Base-by-base conservation (phyloP, 2,797 vertebrate genomes). In the Oryzias sinensis region DNA sequence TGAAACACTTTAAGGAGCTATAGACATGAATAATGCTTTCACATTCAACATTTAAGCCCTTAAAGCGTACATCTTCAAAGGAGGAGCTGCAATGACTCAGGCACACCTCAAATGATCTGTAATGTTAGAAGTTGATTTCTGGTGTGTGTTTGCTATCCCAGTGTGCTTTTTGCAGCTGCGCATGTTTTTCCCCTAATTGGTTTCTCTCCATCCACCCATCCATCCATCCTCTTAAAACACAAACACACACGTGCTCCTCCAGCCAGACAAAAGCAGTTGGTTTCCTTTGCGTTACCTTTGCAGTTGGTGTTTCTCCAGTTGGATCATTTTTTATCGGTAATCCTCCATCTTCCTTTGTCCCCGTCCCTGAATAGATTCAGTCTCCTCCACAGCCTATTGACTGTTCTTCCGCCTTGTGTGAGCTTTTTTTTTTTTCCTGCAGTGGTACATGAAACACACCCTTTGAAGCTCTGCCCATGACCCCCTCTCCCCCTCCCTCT, bases 371-470 rank as follows among this genome's bases (percentile, higher is more conserved):
- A 22, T 3, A 22, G 20, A 6, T 53, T 40, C 49, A 5, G 46
- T 62, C 56, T 41, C 14, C 54, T 33, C 37, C 51, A 37, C 33
- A 37, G 33, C 33, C 33, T 37, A 9, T 13, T 37, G 33, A 37
- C 49, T 52, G 18, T 53, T 55, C 22, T 59, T 7, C 2, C 53
- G 24, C 43, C 58, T 58, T 46, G 42, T 62, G 57, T 71, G 80
- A 85, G 78, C 9, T 11, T 37, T 37, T 37, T 37, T 37, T 3
- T 37, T 37, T 37, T 37, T 37, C 73, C 86, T 87, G 87, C 88
- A 88, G 84, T 87, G 78, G 60, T 60, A 68, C 67, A 84, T 67
- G 64, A 78, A 88, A 88, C 87, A 88, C 89, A 81, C 85, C 87
- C 85, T 84, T 72, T 72, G 66, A 43, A 74, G 72, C 61, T 62